These are phyloP conservation scores for Nesidiocoris tenuis DNA, from an alignment of 2,888 invertebrate genomes.

Conservation along the genomic window DNA sequence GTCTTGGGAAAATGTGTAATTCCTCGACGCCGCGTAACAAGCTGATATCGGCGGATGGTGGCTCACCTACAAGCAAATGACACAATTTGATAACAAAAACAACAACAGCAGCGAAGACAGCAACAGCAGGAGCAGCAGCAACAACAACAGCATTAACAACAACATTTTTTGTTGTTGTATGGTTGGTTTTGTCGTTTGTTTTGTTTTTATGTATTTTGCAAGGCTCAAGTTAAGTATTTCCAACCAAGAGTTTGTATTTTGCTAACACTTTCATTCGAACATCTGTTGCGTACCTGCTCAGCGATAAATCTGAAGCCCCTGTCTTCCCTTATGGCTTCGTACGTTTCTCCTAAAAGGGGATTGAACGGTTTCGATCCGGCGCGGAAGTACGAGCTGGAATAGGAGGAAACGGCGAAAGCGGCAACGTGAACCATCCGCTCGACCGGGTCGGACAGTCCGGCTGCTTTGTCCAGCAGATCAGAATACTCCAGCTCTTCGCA, in stretches of 20 bases:
- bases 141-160: too few species aligned
- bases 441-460: constrained; percentile 63
- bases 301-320: constrained; percentile 74
- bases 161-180: too few species aligned
- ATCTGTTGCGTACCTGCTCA: constrained; percentile 75
- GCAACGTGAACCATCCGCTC: constrained; percentile 75
- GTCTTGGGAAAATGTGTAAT: constrained; percentile 80
- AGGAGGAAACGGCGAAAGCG: constrained; percentile 79
- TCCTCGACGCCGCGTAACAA: constrained; percentile 73
- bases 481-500: constrained; percentile 84
- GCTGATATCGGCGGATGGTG: constrained; percentile 84
- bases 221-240: background rate
- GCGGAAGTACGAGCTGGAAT: constrained; percentile 69
- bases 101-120: too few species aligned
- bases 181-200: too few species aligned
- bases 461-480: constrained; percentile 74
- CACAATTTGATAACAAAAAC: background rate
- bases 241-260: too few species aligned
- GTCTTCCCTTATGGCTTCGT: constrained; percentile 75
- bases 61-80: constrained; percentile 62
- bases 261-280: too few species aligned
- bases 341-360: constrained; percentile 79
- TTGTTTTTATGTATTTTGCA: background rate
- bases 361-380: constrained; percentile 85
- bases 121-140: too few species aligned